Evolutionary conservation across 2,797 vertebrate genomes (phyloP).

Genomic region (Premnoplex brunnescens): DNA sequence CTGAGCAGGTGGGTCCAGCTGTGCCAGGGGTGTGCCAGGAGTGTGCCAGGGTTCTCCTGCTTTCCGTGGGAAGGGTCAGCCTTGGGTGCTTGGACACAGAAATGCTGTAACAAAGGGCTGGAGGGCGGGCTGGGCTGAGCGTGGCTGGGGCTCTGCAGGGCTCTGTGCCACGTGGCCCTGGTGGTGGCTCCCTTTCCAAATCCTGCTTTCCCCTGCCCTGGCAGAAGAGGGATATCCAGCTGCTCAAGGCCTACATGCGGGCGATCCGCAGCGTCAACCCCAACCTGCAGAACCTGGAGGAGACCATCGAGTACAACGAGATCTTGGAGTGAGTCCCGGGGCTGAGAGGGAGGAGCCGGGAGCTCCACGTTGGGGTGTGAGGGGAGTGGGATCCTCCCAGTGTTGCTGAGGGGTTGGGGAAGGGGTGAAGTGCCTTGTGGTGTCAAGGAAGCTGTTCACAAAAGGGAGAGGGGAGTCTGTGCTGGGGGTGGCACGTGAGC

Average conservation of each 20-base stretch:
- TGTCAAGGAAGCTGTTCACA: background rate
- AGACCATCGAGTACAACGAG: conserved; percentile 98
- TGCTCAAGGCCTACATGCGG: conserved; percentile 97
- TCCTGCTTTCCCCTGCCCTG: background rate
- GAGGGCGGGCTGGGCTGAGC: background rate
- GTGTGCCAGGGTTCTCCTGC: background rate
- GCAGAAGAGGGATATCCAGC: conserved; percentile 96
- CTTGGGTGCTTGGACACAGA: accelerated
- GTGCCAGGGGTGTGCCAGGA: accelerated
- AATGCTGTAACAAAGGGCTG: accelerated
- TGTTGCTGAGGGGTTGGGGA: background rate
- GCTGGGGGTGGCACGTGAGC: background rate
- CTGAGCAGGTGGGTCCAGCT: conserved; percentile 85
- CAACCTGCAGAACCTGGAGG: conserved; percentile 96
- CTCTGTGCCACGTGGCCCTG: background rate
- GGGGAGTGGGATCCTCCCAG: background rate
- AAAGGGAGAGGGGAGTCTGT: background rate
- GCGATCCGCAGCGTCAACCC: conserved; percentile 97
- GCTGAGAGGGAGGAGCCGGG: accelerated
- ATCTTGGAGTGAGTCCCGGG: conserved; percentile 90
- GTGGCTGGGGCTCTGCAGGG: background rate
- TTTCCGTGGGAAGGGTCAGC: background rate
- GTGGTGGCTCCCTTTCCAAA: background rate
- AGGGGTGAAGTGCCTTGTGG: background rate
- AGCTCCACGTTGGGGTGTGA: background rate